Base-by-base conservation (phyloP, 2,888 invertebrate species). In the Drosophila neonasuta region DNA sequence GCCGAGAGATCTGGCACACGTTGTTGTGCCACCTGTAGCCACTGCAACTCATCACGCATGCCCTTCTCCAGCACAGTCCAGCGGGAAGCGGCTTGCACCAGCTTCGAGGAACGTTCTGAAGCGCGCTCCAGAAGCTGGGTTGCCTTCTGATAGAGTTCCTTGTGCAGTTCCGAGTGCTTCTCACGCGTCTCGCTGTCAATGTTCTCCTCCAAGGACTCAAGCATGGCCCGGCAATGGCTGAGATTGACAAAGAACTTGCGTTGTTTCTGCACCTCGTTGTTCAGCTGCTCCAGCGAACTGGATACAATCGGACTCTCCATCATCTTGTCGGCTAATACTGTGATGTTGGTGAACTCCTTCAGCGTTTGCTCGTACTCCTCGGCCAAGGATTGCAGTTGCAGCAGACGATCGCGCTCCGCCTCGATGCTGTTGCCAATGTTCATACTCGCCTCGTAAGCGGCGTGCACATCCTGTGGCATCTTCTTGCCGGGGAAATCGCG, bases 311-410 rank as follows among this genome's bases (percentile, higher is more conserved):
- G 94, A 75, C 95, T 95, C 73, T 96, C 95, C 7, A 97, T 93
- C 39, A 97, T 91, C 44, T 95, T 94, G 89, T 97, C 96, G 0
- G 97, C 97, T 6, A 97, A 93, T 55, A 96, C 94, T 3, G 96
- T 96, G 32, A 97, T 96, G 88, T 97, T 96, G 9, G 94, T 94
- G 80, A 97, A 96, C 89, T 97, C 97, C 87, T 95, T 95, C 9
- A 97, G 91, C 0, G 96, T 97, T 90, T 97, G 96, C 86, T 96
- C 96, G 88, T 97, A 97, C 88, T 97, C 97, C 82, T 96, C 96
- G 1, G 95, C 95, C 55, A 97, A 90, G 0, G 95, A 93, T 29
- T 95, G 92, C 17, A 96, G 89, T 88, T 96, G 96, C 5, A 96
- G 90, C 0, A 96, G 92, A 54, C 95, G 94, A 69, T 96, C 96